Evolutionary conservation across 92 coral and sea anemone genomes (phyloP), one percentile per base, ranked within the genome.

Genomic region (Hydrozoanthus gracilis): DNA sequence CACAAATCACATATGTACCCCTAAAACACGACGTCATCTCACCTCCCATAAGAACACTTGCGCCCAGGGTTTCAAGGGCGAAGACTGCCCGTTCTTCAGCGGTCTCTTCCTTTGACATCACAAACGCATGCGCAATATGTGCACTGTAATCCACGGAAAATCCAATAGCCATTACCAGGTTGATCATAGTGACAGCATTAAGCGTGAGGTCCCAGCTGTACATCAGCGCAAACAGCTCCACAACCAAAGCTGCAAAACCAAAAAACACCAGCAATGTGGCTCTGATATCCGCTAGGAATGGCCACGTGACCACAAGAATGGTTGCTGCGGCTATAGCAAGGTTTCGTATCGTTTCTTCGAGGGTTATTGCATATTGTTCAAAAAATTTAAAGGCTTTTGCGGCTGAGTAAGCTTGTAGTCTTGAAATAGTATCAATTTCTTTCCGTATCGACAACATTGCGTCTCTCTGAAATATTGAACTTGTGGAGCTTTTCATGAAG

Each of bases 11-110:
- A 2, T 51, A 39, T 13, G 3, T 13, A 77, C 46, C 3, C 67
- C 13, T 16, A 68, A 68, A 12, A 12, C 8, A 17, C 8, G 18
- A 60, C 15, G 18, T 55, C 52, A 39, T 5, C 89, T 71, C 76
- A 92, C 95, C 95, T 90, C 95, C 95, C 91, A 92, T 92, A 3
- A 90, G 88, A n/a, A 92, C 91, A 74, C 95, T 92, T 5, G 93
- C 95, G 17, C 95, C 95, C 3, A 90, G 39, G 7, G 95, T 92
- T 45, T 88, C 83, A 9, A 92, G 82, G n/a, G 95, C 93, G 9
- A 70, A 77, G 6, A 88, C 84, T 3, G 86, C 93, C 39, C 95
- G 91, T 44, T 92, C 89, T 35, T 92, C 86, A 11, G 95, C 80
- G 4, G 86, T 90, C 65, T 51, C 68, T 71, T 90, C 71, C 3